Percentiles rank a stretch among this genome's conserved stretches.
These are phyloP conservation scores for Austrolebias charrua DNA, from an alignment of 2,797 vertebrate genomes.

Conservation along the genomic window DNA sequence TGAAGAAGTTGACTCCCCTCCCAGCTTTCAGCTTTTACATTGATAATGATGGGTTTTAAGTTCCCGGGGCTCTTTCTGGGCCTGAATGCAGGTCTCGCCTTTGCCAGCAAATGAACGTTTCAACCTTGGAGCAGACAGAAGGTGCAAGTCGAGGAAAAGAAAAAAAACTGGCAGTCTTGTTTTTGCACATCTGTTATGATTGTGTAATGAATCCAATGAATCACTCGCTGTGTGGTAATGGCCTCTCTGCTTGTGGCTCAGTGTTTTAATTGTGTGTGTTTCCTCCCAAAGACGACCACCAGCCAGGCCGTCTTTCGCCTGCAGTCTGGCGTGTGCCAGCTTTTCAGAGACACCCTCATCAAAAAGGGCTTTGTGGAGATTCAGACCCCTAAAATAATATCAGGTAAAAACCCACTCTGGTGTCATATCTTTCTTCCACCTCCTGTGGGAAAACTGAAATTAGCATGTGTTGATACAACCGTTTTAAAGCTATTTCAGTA, in stretches of 20 bases:
- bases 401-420: conserved; percentile 76
- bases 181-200: conserved; percentile 44
- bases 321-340: conserved; percentile 95
- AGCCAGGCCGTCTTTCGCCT: conserved; percentile 95
- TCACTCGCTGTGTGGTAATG: conserved; percentile 28
- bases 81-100: conserved; percentile 1
- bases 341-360: conserved; percentile 95
- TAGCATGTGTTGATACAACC: background rate
- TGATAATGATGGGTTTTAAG: conserved; percentile 32
- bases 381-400: conserved; percentile 99
- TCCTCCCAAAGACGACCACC: conserved; percentile 88
- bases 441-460: background rate
- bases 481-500: conserved; percentile 13
- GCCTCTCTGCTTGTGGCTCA: conserved; percentile 16
- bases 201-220: conserved; percentile 39
- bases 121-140: conserved; percentile 17
- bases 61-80: conserved; percentile 15
- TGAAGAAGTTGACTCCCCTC: conserved; percentile 3
- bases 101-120: conserved; percentile 32
- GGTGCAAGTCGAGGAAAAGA: background rate
- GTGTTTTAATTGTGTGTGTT: conserved; percentile 23
- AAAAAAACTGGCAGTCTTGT: conserved; percentile 27
- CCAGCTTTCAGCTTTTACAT: conserved; percentile 38
- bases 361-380: conserved; percentile 97
- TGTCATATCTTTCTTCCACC: background rate